Base-by-base conservation (phyloP, 2,113 vertebrate genomes). In the Rhodinocichla rosea region DNA sequence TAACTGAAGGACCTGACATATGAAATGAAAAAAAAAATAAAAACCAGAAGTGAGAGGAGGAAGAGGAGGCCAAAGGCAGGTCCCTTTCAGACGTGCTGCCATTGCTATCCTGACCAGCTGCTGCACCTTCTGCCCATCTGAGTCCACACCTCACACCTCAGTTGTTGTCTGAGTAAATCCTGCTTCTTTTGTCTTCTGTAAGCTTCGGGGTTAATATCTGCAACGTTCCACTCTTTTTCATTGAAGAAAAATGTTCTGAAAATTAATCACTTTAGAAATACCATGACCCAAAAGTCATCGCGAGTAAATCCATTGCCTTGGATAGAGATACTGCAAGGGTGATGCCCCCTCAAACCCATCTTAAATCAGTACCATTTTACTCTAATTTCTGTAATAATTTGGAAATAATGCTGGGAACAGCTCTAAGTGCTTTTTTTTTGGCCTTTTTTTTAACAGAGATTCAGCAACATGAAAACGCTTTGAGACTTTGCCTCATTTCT, bases 331-430 rank as follows among this genome's bases (percentile, higher is more conserved):
- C 60, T 68, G 79, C 30, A 32, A 86, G 85, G 82, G 85, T 81
- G 87, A 81, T 90, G 32, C 35, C 32, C 24, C 24, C 7, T 21
- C 57, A 33, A 35, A 6, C 5, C 21, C 37, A 23, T 69, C 68
- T 81, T 90, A 91, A 91, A 90, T 88, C 75, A 91, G 47, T 44
- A 74, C 82, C 68, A 90, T 93, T 92, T 95, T 67, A n/a, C n/a
- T 91, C 39, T 78, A 70, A 93, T 83, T 96, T 88, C 92, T 93
- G 19, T 53, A 68, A 70, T 2, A 91, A 47, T 64, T 94, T 93
- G 52, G 71, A 74, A 90, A 7, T 56, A 56, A 56, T 21, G 32
- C 13, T 56, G 32, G 53, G 14, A 24, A 59, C 4, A 3, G 4
- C 22, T 59, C n/a, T 59, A 16, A 24, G 15, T 57, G 21, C n/a